phyloP scores from a whole-genome alignment of 64 coral and sea anemone genomes.

The Anthopleura sola region DNA sequence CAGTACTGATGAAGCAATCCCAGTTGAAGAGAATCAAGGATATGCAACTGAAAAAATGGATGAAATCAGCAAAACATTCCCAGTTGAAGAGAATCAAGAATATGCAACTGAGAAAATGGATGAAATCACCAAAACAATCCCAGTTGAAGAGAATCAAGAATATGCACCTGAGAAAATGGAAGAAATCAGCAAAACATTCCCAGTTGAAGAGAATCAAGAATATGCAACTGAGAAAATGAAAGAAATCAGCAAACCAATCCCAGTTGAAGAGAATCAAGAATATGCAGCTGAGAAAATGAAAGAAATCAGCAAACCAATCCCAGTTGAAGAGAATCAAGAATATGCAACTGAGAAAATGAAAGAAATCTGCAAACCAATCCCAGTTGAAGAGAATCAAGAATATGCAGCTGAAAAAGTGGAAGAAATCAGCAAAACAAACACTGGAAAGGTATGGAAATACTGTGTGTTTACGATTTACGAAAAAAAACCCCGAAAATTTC shows the following conservation, averaged over 20 bases:
- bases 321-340: too few species aligned
- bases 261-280: too few species aligned
- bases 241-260: not conserved
- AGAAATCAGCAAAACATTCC: not conserved
- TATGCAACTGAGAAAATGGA: not conserved
- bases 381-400: too few species aligned
- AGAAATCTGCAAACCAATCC: not conserved
- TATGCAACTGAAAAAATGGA: not conserved
- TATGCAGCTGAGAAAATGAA: not conserved
- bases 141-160: too few species aligned
- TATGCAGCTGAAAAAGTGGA: not conserved
- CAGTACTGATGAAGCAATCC: not conserved
- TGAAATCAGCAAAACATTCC: not conserved
- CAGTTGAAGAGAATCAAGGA: too few species aligned
- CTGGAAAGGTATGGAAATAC: not conserved
- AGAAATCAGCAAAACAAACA: not conserved
- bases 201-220: too few species aligned
- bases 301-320: not conserved
- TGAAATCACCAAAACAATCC: not conserved
- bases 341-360: not conserved
- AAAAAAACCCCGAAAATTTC: too few species aligned
- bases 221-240: not conserved
- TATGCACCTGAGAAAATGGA: not conserved
- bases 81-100: too few species aligned
- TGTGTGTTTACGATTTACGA: too few species aligned